Conservation (phyloP, 1,140 invertebrate genomes). For the Macrobrachium rosenbergii region DNA sequence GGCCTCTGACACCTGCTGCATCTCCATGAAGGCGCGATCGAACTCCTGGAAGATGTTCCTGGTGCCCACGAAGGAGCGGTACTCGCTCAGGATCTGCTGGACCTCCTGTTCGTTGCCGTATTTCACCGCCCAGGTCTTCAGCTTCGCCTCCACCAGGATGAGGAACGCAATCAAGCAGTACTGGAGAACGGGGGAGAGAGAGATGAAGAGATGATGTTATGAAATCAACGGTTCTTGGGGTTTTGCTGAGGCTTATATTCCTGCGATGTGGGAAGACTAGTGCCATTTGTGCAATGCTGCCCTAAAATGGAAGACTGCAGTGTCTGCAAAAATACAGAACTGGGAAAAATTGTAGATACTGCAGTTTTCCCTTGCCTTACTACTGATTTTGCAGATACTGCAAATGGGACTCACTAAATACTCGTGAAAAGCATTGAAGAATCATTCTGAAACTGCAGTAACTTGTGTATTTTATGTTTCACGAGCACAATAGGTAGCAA, state of each 20-base stretch:
- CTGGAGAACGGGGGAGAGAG: slow-evolving; percentile 69
- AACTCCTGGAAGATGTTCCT: slow-evolving; percentile 95
- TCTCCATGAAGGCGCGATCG: slow-evolving; percentile 90
- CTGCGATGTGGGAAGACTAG: no score
- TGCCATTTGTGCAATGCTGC: no score
- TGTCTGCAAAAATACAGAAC: no score
- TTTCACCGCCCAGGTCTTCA: slow-evolving; percentile 89
- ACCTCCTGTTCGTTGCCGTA: slow-evolving; percentile 88
- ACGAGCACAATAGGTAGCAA: no score
- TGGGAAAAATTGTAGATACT: no score
- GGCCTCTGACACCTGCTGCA: slow-evolving; percentile 91
- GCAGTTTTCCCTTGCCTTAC: no score
- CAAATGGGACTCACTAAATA: no score
- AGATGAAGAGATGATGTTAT: neutral
- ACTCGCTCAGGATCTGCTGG: slow-evolving; percentile 86
- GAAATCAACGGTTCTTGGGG: neutral
- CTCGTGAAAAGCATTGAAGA: no score
- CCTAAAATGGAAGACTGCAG: no score
- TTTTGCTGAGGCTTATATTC: neutral
- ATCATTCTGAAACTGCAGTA: no score
- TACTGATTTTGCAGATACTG: no score
- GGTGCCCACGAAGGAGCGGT: slow-evolving; percentile 90
- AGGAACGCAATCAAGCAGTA: slow-evolving; percentile 93
- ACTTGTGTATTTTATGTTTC: no score
- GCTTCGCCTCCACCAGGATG: slow-evolving; percentile 88